A percentile compares a stretch with the other conserved stretches of the same genome.
phyloP scores from a whole-genome alignment of 2,113 vertebrate genomes.

The Brachyhypopomus gauderio region DNA sequence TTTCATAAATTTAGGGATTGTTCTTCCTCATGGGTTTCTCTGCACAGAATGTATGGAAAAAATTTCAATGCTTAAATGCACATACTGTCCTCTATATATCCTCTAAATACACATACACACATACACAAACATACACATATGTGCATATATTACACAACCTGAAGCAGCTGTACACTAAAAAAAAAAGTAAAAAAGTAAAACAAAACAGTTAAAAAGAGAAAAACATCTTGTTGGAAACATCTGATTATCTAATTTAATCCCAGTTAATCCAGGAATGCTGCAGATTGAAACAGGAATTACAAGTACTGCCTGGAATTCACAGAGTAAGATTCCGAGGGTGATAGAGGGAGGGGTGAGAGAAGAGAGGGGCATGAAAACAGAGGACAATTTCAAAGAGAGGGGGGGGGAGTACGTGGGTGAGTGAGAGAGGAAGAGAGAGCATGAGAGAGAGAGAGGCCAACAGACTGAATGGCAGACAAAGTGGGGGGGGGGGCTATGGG shows the following conservation, averaged over 20 bases:
- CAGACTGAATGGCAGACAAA: too few species aligned
- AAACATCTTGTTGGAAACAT: slow-evolving; percentile 38
- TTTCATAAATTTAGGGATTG: not conserved
- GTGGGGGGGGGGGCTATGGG: not conserved
- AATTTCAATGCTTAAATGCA: not conserved
- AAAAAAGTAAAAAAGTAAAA: too few species aligned
- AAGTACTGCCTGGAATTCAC: slow-evolving; percentile 57
- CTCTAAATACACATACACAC: not conserved
- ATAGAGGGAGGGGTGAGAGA: slow-evolving; percentile 48
- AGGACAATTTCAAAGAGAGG: not conserved
- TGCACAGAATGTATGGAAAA: not conserved
- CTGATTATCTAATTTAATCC: slow-evolving; percentile 63
- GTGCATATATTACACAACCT: not conserved
- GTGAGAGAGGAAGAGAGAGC: slow-evolving; percentile 55
- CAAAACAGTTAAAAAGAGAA: not conserved
- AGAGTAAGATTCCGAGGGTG: slow-evolving; percentile 52
- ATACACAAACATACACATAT: too few species aligned
- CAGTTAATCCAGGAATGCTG: slow-evolving; percentile 62
- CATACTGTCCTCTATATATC: not conserved
- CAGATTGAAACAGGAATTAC: slow-evolving; percentile 66
- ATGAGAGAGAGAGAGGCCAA: slow-evolving; percentile 37
- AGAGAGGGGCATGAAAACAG: not conserved
- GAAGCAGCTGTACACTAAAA: not conserved
- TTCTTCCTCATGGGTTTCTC: not conserved
- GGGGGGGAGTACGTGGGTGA: slow-evolving; percentile 21